Conservation (phyloP, 1,140 invertebrate genomes). For the Chrysopa pallens region DNA sequence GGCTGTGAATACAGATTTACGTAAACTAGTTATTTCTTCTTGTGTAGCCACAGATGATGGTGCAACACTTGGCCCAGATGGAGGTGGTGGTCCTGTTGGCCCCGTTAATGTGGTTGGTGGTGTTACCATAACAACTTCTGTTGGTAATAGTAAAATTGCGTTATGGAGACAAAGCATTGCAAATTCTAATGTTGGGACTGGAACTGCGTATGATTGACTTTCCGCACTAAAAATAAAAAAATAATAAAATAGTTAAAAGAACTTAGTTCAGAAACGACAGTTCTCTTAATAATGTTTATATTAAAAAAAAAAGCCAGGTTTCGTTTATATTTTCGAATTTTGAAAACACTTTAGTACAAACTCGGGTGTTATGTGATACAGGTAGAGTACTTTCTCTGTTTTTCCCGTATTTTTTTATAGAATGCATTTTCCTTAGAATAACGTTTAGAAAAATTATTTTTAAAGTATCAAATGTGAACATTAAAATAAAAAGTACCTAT, state of each 20-base stretch:
- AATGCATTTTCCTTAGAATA: too few species aligned
- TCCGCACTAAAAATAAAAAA: constrained; percentile 25
- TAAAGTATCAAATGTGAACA: too few species aligned
- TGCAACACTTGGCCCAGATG: constrained; percentile 13
- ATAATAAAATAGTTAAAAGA: too few species aligned
- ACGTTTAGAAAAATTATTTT: too few species aligned
- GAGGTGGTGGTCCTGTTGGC: constrained; percentile 14
- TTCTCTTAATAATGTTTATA: too few species aligned
- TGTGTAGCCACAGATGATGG: constrained; percentile 21
- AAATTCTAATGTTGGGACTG: constrained; percentile 77
- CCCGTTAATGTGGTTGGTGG: neutral
- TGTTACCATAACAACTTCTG: constrained; percentile 1
- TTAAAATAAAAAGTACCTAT: constrained; percentile 19
- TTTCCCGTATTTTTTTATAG: too few species aligned
- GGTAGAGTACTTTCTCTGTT: too few species aligned
- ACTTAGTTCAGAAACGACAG: too few species aligned
- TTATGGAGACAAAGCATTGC: constrained; percentile 74
- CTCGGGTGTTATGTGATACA: too few species aligned
- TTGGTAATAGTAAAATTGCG: constrained; percentile 44
- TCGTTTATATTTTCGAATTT: too few species aligned
- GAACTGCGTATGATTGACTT: constrained; percentile 59
- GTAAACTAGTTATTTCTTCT: constrained; percentile 25
- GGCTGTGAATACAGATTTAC: constrained; percentile 54
- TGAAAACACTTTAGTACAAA: too few species aligned
- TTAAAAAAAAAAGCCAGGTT: too few species aligned